These are phyloP conservation scores for Neomorphus geoffroyi DNA, from an alignment of 2,797 vertebrate species.

Conservation along the genomic window DNA sequence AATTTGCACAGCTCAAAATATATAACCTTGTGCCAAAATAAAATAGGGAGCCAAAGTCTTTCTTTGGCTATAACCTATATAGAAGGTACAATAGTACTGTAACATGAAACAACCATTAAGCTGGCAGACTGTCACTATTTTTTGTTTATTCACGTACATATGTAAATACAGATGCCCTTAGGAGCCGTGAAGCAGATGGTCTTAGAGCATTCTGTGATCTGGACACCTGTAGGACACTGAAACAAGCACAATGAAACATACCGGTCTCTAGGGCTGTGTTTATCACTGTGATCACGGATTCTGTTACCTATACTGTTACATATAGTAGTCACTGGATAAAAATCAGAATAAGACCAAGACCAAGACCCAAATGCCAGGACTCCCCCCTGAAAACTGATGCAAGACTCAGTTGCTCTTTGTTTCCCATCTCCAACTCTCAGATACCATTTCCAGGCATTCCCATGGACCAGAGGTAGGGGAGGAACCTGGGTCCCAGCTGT, in stretches of 20 bases:
- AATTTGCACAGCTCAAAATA: not conserved
- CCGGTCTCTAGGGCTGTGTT: not conserved
- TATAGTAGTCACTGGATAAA: not conserved
- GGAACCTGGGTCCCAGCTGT: not conserved
- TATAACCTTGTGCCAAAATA: not conserved
- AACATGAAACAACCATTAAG: not conserved
- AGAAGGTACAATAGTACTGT: not conserved
- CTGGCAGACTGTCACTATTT: not conserved
- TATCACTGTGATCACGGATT: not conserved
- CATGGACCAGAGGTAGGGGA: not conserved
- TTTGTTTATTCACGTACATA: not conserved
- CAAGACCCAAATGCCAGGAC: not conserved
- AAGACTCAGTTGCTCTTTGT: not conserved
- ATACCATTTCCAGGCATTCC: not conserved
- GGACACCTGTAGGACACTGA: not conserved
- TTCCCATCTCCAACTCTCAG: not conserved
- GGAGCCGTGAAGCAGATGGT: not conserved
- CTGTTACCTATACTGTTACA: not conserved
- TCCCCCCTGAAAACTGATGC: not conserved
- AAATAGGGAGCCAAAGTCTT: not conserved
- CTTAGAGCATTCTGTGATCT: not conserved
- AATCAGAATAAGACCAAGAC: not conserved
- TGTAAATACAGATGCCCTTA: not conserved
- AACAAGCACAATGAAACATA: not conserved
- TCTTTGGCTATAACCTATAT: not conserved